Evolutionary conservation across 2,113 vertebrate species (phyloP).

Genomic region (Pleuronectes platessa): DNA sequence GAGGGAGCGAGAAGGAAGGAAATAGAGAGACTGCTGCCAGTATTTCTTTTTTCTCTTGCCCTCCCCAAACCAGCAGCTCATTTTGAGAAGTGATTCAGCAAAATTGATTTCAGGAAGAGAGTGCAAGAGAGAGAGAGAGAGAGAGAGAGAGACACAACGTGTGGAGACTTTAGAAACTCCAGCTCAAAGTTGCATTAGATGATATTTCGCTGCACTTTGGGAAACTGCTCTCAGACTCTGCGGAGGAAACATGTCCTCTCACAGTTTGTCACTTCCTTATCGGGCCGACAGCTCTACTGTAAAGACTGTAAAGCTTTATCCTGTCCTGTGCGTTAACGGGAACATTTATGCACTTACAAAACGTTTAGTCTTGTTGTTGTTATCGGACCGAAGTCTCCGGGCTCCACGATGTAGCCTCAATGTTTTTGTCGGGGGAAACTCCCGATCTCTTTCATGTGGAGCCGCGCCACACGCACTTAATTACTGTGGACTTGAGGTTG

Average conservation of each 20-base stretch:
- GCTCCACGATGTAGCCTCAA: background rate
- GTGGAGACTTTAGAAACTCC: slow-evolving; percentile 66
- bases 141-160: slow-evolving; percentile 32
- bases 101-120: slow-evolving; percentile 71
- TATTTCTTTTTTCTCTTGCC: slow-evolving; percentile 23
- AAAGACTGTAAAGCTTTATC: slow-evolving; percentile 19
- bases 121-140: slow-evolving; percentile 11
- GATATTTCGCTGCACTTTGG: slow-evolving; percentile 59
- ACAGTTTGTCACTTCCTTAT: slow-evolving; percentile 46
- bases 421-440: slow-evolving; percentile 39
- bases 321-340: slow-evolving; percentile 19
- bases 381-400: background rate
- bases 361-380: slow-evolving; percentile 33
- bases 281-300: slow-evolving; percentile 25
- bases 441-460: slow-evolving; percentile 49
- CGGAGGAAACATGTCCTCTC: slow-evolving; percentile 28
- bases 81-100: slow-evolving; percentile 81
- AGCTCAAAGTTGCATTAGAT: slow-evolving; percentile 63
- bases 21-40: slow-evolving; percentile 49
- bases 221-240: slow-evolving; percentile 43
- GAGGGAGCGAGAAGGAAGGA: slow-evolving; percentile 2
- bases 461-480: slow-evolving; percentile 57
- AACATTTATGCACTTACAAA: slow-evolving; percentile 28
- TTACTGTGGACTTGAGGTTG: slow-evolving; percentile 51
- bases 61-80: slow-evolving; percentile 66